A percentile compares a stretch with the other conserved stretches of the same genome.
Evolutionary conservation across 2,113 vertebrate species (phyloP).

Genomic region (Corythornis vintsioides): DNA sequence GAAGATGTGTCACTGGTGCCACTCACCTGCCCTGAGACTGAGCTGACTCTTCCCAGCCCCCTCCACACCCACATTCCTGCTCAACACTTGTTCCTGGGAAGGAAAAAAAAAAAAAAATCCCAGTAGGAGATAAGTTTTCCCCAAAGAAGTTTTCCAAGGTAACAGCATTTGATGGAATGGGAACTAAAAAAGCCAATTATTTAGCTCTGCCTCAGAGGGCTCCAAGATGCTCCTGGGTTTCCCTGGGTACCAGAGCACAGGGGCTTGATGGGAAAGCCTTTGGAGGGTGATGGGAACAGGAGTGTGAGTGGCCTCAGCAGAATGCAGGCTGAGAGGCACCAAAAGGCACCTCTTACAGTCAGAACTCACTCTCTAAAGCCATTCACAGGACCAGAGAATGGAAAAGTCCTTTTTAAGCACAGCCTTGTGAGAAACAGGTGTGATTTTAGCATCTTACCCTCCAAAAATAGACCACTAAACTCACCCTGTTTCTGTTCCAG

Average conservation of each 20-base stretch:
- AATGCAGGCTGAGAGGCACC: neutral
- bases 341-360: neutral
- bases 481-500: neutral
- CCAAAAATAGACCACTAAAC: slow-evolving; percentile 13
- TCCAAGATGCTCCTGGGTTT: neutral
- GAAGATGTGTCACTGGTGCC: neutral
- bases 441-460: neutral
- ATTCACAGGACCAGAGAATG: neutral
- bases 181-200: neutral
- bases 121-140: neutral
- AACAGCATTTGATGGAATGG: neutral
- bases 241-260: neutral
- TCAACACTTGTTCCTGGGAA: neutral
- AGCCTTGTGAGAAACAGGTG: neutral
- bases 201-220: neutral
- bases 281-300: neutral
- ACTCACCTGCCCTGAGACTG: neutral
- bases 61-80: neutral
- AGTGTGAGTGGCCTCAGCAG: neutral
- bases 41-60: neutral
- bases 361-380: neutral
- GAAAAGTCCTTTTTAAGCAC: neutral
- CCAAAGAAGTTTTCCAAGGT: neutral
- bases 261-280: neutral
- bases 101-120: neutral